Base-by-base conservation (phyloP, 2,888 invertebrate species). In the Chelonus formosanus region DNA sequence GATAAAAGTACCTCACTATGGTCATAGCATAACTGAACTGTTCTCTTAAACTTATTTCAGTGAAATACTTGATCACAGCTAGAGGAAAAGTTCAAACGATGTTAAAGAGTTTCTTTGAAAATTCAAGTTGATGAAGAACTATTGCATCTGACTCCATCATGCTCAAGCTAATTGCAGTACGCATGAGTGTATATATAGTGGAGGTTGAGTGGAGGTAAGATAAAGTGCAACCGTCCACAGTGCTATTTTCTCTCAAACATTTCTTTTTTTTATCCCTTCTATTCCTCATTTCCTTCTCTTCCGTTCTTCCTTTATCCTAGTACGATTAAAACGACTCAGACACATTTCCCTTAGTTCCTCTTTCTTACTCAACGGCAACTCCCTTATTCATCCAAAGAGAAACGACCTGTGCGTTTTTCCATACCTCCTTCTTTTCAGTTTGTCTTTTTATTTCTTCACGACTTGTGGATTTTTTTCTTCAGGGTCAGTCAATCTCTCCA, bases 331-430 rank as follows among this genome's bases (percentile, higher is more conserved):
- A 58, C 75, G 71, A 45, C 60, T 43, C 60, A 60, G 31, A 43
- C 60, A 35, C 43, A 60, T 48, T 60, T 60, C 48, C 36, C 60
- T 52, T 7, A 44, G 35, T 48, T 45, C 48, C 34, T 31, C 40
- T 52, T 31, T 56, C 55, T 56, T 67, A 45, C 57, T 47, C 66
- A 57, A 52, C 60, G 52, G 63, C 48, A 70, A 70, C 76, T 71
- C 72, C 72, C 71, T 76, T 73, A 76, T 77, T 75, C 78, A 74
- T 76, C 70, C 67, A 72, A 71, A 70, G 60, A 71, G 70, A 69
- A 67, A 70, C 67, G 47, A 55, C 43, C 62, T 50, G 40, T 3
- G 40, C 40, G 40, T 65, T 63, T 65, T 68, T 68, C 72, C 63
- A 63, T 47, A 50, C 68, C 60, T 57, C 50, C 20, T 20, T 20